phyloP scores from a whole-genome alignment of 2,888 invertebrate species.

The Andrena bucephala region DNA sequence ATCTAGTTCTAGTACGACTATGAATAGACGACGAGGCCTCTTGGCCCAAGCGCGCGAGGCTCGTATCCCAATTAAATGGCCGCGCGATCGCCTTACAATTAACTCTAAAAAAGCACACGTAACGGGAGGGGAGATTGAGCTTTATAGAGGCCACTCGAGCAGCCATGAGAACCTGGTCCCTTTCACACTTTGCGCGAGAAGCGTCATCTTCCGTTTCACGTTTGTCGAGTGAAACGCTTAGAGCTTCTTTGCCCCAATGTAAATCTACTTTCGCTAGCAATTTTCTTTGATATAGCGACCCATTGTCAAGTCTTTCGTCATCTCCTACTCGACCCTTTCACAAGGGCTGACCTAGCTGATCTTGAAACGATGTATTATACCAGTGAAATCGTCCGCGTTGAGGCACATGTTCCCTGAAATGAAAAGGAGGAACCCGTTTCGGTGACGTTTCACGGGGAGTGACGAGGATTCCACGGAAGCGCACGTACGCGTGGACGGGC shows the following conservation, averaged over 20 bases:
- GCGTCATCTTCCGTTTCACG: too few species aligned
- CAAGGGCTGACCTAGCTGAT: too few species aligned
- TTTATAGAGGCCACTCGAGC: neutral
- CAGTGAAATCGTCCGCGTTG: neutral
- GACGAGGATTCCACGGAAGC: conserved; percentile 48
- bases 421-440: conserved; percentile 19
- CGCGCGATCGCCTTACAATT: conserved; percentile 71
- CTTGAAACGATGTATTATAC: too few species aligned
- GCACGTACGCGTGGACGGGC: conserved; percentile 54
- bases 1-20: conserved; percentile 84
- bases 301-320: neutral
- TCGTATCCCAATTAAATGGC: conserved; percentile 74
- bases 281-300: too few species aligned
- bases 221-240: too few species aligned
- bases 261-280: too few species aligned
- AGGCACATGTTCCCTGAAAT: conserved; percentile 2
- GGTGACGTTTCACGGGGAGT: conserved; percentile 43
- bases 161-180: neutral
- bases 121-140: conserved; percentile 21
- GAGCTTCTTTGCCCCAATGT: too few species aligned
- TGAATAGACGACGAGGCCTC: conserved; percentile 82
- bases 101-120: conserved; percentile 43
- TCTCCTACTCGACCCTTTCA: neutral
- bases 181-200: too few species aligned
- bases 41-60: conserved; percentile 78